phyloP scores from a whole-genome alignment of 2,797 vertebrate genomes.

The Hapalemur alaotrensis region DNA sequence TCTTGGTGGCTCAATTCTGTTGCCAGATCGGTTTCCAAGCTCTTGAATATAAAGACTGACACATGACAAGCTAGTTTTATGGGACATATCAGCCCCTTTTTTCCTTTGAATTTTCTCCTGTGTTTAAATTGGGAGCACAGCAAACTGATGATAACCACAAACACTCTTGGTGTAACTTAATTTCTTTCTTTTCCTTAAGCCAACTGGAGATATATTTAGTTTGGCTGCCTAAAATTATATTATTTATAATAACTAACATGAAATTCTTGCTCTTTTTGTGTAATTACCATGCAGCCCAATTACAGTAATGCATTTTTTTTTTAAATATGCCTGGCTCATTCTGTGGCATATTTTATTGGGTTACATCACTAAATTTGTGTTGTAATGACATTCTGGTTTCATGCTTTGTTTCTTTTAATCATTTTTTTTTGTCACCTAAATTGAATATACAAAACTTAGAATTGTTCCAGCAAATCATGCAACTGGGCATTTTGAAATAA shows the following conservation, averaged over 20 bases:
- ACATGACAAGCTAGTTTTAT: not conserved
- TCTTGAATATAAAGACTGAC: not conserved
- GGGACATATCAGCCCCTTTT: not conserved
- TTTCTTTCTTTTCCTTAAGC: not conserved
- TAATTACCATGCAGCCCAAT: not conserved
- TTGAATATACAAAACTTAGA: constrained; percentile 3
- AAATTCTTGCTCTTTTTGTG: not conserved
- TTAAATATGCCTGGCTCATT: not conserved
- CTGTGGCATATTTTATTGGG: not conserved
- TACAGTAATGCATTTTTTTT: not conserved
- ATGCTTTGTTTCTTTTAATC: not conserved
- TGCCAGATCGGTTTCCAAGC: not conserved
- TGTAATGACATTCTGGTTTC: not conserved
- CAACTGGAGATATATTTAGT: not conserved
- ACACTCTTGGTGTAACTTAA: not conserved
- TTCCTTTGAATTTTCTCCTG: not conserved
- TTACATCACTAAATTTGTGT: not conserved
- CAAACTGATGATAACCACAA: not conserved
- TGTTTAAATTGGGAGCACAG: not conserved
- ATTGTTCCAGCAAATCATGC: not conserved
- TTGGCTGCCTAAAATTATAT: not conserved
- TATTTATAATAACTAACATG: not conserved
- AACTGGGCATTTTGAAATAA: constrained; percentile 5
- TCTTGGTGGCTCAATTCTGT: not conserved
- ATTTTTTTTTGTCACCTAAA: not conserved